These are phyloP conservation scores for Cydia strobilella DNA, from an alignment of 1,140 invertebrate species.

Conservation along the genomic window DNA sequence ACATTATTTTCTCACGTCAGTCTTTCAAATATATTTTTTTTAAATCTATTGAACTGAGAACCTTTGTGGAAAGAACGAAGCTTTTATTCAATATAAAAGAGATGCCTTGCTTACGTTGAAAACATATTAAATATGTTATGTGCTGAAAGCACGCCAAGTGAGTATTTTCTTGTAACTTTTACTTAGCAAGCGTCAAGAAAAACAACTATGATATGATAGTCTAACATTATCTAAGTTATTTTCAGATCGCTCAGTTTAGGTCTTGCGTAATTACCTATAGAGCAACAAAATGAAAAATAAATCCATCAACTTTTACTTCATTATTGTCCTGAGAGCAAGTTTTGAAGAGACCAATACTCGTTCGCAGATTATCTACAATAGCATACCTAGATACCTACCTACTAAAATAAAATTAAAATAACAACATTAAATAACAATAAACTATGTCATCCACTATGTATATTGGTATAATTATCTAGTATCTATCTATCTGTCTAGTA, in stretches of 20 bases:
- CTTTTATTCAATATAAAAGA: not conserved
- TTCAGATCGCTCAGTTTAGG: not conserved
- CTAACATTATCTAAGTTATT: not conserved
- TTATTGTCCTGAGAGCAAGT: too few species aligned
- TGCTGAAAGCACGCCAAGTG: not conserved
- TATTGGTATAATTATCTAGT: too few species aligned
- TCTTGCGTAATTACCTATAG: not conserved
- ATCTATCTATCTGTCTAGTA: too few species aligned
- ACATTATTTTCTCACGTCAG: not conserved
- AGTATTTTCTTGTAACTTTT: not conserved
- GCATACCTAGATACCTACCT: too few species aligned
- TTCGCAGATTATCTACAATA: too few species aligned
- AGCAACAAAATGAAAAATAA: not conserved
- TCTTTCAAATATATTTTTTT: not conserved
- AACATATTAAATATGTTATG: not conserved
- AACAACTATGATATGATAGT: not conserved
- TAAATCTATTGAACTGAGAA: slow-evolving; percentile 6
- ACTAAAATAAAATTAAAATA: too few species aligned
- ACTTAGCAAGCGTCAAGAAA: not conserved
- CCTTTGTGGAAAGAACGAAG: not conserved
- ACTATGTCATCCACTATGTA: too few species aligned
- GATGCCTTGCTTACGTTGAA: not conserved
- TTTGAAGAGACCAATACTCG: too few species aligned
- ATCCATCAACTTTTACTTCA: too few species aligned
- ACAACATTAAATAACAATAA: too few species aligned